Percentiles rank a stretch among this genome's conserved stretches.
Evolutionary conservation across 2,797 vertebrate genomes (phyloP).

Genomic region (Buceros bicornis): DNA sequence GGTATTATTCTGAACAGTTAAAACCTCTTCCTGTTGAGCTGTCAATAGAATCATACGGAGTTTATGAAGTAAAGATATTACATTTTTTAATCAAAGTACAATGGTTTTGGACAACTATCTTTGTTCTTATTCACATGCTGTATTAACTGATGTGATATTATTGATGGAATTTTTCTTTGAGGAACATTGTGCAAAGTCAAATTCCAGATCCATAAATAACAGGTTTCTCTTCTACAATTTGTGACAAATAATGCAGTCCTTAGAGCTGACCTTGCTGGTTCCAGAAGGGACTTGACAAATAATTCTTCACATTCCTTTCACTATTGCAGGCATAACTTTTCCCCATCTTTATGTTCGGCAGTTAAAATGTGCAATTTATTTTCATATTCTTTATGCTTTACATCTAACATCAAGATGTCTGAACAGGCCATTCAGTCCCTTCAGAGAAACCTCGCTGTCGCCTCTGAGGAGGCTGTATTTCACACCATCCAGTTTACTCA

Average conservation of each 20-base stretch:
- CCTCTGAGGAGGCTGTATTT: not conserved
- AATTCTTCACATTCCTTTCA: not conserved
- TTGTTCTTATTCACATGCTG: not conserved
- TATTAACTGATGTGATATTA: not conserved
- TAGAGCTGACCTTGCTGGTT: not conserved
- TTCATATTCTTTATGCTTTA: not conserved
- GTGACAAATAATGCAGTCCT: not conserved
- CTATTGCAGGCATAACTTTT: not conserved
- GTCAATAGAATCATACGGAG: not conserved
- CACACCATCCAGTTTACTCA: not conserved
- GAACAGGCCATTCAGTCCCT: not conserved
- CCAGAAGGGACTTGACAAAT: not conserved
- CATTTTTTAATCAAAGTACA: not conserved
- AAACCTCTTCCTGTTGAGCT: not conserved
- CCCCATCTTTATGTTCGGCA: not conserved
- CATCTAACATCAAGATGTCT: not conserved
- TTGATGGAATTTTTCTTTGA: not conserved
- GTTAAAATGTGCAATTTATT: constrained; percentile 30
- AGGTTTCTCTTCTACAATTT: not conserved
- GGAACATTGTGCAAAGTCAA: not conserved
- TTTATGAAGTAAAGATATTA: not conserved
- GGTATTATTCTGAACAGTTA: not conserved
- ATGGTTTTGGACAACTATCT: not conserved
- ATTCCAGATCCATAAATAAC: not conserved
- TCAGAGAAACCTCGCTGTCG: constrained; percentile 2